A percentile compares a stretch with the other conserved stretches of the same genome.
phyloP scores from a whole-genome alignment of 2,888 invertebrate genomes.

The Zygogramma bicolorata region DNA sequence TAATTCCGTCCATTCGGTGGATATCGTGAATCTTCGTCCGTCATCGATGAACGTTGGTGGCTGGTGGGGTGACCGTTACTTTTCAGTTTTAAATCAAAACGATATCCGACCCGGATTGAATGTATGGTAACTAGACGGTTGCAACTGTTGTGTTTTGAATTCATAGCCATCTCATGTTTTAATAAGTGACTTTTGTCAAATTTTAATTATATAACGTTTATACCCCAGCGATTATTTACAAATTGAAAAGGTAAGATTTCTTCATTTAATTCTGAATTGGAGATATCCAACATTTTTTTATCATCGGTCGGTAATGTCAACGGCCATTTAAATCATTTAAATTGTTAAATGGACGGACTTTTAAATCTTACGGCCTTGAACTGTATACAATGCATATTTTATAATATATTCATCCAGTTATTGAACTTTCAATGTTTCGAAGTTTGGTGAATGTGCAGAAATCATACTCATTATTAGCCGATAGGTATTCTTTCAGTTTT shows the following conservation, averaged over 20 bases:
- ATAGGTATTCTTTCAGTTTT: too few species aligned
- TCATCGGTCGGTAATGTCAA: conserved; percentile 2
- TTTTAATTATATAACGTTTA: neutral
- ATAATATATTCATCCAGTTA: neutral
- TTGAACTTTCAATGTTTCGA: too few species aligned
- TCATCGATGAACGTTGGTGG: neutral
- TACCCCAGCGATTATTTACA: neutral
- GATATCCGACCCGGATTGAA: neutral
- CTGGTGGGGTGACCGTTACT: too few species aligned
- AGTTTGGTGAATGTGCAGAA: too few species aligned
- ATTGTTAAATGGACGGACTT: conserved; percentile 20
- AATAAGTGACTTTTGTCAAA: conserved; percentile 7
- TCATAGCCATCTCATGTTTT: conserved; percentile 1
- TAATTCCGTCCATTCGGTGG: too few species aligned
- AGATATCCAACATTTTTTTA: neutral
- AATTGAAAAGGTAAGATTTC: neutral
- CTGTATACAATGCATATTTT: neutral
- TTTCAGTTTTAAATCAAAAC: conserved; percentile 6
- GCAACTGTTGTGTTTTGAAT: neutral
- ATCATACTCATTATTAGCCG: too few species aligned
- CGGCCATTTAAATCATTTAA: conserved; percentile 25
- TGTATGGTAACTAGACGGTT: conserved; percentile 3
- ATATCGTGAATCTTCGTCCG: neutral
- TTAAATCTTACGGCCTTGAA: neutral
- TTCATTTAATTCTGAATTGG: neutral